Base-by-base conservation (phyloP, 2,113 vertebrate species). In the Pangasianodon hypophthalmus region DNA sequence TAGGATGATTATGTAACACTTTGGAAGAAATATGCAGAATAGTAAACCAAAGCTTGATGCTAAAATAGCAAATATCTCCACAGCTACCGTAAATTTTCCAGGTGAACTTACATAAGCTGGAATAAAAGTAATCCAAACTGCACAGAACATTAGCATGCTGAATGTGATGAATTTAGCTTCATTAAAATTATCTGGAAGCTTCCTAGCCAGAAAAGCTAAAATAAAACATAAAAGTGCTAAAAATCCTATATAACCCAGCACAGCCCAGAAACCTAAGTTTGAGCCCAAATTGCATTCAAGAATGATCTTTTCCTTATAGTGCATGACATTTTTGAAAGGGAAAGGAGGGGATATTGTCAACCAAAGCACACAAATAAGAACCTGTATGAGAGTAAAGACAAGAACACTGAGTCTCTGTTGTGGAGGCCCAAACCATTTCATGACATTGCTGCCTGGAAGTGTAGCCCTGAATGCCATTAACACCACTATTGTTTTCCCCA, bases 71-170 rank as follows among this genome's bases (percentile, higher is more conserved):
- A 96, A 96, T 32, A 94, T 95, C 92, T 96, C 95, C 21, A 96
- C 95, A 52, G 95, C 94, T 50, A 95, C 95, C 26, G 94, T 93
- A 77, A 94, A 95, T 37, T 94, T 95, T 85, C 95, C 95, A 89
- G 95, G 95, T 19, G 95, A 92, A 86, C 95, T 96, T 79, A 96
- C 89, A 50, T 95, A 95, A 4, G 94, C 93, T 37, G 94, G 94
- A 29, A 95, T 94, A 87, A 95, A 95, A 29, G 94, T 92, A 18
- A 95, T 79, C 94, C 94, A 95, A n/a, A 95, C 94, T 3, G 94
- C 92, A 73, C 92, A 94, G 90, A 95, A 93, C 91, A 93, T 92
- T 4, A 93, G 75, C 93, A 93, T 93, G 86, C 93, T 94, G 90
- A 95, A 95, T 44, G 93, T 95, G 64, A 95, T 94, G 1, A 94